Conservation (phyloP, 1,140 invertebrate species). For the Drosophila oshimai region DNA sequence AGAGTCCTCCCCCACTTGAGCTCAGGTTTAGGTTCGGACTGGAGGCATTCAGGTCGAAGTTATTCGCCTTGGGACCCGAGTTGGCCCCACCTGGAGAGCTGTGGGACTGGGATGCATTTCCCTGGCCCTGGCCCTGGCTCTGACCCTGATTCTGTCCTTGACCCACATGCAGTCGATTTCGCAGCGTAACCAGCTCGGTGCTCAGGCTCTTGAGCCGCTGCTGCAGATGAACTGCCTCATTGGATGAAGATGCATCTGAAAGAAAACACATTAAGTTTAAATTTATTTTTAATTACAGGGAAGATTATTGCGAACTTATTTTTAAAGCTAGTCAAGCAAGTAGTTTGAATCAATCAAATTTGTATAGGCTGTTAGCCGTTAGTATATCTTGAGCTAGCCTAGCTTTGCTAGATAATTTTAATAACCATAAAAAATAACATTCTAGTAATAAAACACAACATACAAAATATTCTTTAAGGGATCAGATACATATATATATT, state of each 20-base stretch:
- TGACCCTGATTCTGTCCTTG: conserved; percentile 84
- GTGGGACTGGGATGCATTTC: conserved; percentile 52
- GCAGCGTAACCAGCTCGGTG: conserved; percentile 93
- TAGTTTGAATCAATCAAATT: too few species aligned
- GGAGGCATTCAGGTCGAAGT: conserved; percentile 68
- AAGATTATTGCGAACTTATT: too few species aligned
- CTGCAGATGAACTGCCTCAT: conserved; percentile 95
- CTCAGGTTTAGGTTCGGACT: conserved; percentile 68
- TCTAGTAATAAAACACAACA: not conserved
- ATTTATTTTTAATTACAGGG: not conserved
- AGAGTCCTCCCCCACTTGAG: conserved; percentile 22
- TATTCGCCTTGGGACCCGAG: conserved; percentile 41
- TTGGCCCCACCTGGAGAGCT: conserved; percentile 9
- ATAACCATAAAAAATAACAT: too few species aligned
- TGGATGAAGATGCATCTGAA: conserved; percentile 94
- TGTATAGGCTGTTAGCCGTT: too few species aligned
- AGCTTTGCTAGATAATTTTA: too few species aligned
- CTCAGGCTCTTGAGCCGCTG: conserved; percentile 93
- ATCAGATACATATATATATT: too few species aligned
- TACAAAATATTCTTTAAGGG: not conserved
- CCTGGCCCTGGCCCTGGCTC: conserved; percentile 49
- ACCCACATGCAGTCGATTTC: conserved; percentile 91
- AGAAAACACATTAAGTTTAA: not conserved
- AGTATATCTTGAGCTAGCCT: too few species aligned
- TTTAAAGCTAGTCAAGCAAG: too few species aligned